Base-by-base conservation (phyloP, 1,140 invertebrate species). In the Aphidius gifuensis region DNA sequence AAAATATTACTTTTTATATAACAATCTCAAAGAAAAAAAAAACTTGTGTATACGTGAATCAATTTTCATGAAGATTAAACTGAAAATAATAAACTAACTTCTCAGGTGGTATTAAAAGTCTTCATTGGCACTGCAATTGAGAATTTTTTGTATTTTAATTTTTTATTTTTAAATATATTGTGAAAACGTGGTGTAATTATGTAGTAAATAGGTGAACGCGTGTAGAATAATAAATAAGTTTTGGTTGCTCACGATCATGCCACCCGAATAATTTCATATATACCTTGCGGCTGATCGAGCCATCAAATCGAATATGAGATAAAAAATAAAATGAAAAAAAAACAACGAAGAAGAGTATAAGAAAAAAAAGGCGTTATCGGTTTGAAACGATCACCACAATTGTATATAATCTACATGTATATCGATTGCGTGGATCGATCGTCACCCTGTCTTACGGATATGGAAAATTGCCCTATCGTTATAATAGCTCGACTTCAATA, bases 341-440 rank as follows among this genome's bases (percentile, higher is more conserved):
- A 49, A 7, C 44, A 42, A 32, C 23, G 23, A 32, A 32, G 4
- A 32, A 32, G 23, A 32, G 23, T 32, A 23, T 9, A 23, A 23
- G 32, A 48, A 55, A 23, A 9, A 40, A 9, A 16, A 21, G 49
- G 16, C 56, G 21, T 60, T 60, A 60, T 60, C 46, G 23, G 9
- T 38, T 60, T 5, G 53, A 16, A 49, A 61, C 57, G 51, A 61
- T 61, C 60, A 32, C 23, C 23, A 32, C 23, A 16, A 47, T 40
- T 47, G 43, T 9, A 40, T 43, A n/a, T 23, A 49, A n/a, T 21
- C 23, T 50, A 43, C 56, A 23, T 6, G 23, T 21, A 62, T 62
- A 57, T 62, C 53, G 45, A 62, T 62, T 57, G 46, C 50, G 7
- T 51, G 47, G 60, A 62, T 62, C 60, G 55, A 58, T 58, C 43